These are phyloP conservation scores for Lasioglossum calceatum DNA, from an alignment of 2,888 invertebrate genomes.

Conservation along the genomic window DNA sequence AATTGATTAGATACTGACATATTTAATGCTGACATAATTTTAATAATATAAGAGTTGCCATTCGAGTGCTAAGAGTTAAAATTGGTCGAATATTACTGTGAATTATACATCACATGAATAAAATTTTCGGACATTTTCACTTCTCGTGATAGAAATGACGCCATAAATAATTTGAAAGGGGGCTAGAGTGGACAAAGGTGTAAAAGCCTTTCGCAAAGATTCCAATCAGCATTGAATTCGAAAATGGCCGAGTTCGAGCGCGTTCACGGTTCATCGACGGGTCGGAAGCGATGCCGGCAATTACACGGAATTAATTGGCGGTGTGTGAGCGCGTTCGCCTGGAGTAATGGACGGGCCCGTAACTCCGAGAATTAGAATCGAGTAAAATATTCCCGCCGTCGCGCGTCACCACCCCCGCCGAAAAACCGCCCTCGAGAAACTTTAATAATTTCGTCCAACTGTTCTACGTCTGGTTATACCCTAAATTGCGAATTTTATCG, in stretches of 20 bases:
- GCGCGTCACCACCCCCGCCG: neutral
- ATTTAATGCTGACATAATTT: too few species aligned
- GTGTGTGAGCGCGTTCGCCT: neutral
- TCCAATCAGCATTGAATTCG: neutral
- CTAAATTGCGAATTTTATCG: neutral
- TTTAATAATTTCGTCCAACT: neutral
- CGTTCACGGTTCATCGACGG: constrained; percentile 20
- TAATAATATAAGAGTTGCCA: too few species aligned
- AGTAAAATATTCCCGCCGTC: neutral
- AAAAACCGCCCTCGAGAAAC: neutral
- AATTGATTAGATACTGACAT: too few species aligned
- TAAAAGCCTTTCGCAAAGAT: neutral
- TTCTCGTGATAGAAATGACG: neutral
- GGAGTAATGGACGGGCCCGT: neutral
- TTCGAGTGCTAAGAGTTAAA: too few species aligned
- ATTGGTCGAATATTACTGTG: too few species aligned
- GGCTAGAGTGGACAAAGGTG: neutral
- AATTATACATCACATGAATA: neutral
- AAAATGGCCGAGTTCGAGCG: neutral
- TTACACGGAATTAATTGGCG: constrained; percentile 1
- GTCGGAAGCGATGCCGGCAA: neutral
- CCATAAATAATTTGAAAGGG: neutral
- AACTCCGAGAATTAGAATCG: constrained; percentile 4
- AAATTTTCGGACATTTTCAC: neutral
- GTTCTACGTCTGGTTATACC: neutral